These are phyloP conservation scores for Halcyon chelicuti DNA, from an alignment of 2,797 vertebrate species.

Conservation along the genomic window DNA sequence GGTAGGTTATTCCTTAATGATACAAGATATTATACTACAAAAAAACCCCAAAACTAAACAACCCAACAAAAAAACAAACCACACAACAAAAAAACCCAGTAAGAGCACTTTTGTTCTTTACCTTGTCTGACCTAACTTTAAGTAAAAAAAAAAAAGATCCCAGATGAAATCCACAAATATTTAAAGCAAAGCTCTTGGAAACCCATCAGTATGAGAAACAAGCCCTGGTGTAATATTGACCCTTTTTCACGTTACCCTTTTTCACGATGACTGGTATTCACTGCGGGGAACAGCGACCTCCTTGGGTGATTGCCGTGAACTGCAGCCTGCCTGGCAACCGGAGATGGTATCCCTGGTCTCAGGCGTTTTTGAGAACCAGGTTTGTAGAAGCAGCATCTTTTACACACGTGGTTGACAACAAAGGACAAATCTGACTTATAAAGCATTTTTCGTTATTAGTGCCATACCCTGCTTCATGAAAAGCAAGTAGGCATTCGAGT, in stretches of 20 bases:
- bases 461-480: not conserved
- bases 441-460: not conserved
- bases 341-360: no score
- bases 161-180: not conserved
- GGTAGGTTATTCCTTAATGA: not conserved
- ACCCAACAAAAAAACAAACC: no score
- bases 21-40: not conserved
- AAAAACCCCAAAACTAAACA: not conserved
- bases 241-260: not conserved
- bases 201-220: not conserved
- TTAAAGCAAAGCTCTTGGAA: not conserved
- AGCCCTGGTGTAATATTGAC: not conserved
- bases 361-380: fast-evolving
- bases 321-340: not conserved
- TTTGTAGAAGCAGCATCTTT: not conserved
- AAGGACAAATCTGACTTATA: not conserved
- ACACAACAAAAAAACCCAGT: no score
- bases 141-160: not conserved
- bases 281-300: conserved; percentile 15
- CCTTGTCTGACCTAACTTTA: not conserved
- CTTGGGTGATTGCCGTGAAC: not conserved
- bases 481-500: not conserved
- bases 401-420: not conserved
- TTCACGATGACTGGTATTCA: not conserved
- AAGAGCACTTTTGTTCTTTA: not conserved